Base-by-base conservation (phyloP, 1,140 invertebrate genomes). In the Diabrotica undecimpunctata region DNA sequence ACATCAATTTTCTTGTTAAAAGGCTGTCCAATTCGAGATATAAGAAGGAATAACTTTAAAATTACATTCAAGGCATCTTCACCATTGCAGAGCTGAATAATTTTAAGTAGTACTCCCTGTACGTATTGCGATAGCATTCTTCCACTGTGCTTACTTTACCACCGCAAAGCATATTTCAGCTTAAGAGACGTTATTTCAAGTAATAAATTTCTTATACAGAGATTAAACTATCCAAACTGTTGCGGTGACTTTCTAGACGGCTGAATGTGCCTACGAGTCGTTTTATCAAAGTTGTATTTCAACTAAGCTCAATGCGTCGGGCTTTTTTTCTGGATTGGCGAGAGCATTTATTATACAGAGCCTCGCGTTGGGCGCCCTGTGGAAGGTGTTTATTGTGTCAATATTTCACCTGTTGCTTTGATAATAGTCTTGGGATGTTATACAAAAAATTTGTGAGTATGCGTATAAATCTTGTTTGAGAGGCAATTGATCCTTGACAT, bases 141-240 rank as follows among this genome's bases (percentile, higher is more conserved):
- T 46, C 41, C 8, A 10, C 41, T n/a, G 41, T 46, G n/a, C 41
- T 46, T 46, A n/a, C n/a, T 46, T 46, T 46, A 25, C 50, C 39
- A 60, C 58, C 39, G 50, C 14, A 60, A 60, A 41, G 13, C 38
- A 60, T 60, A 50, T 60, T 60, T 60, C 58, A 60, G 50, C 39
- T n/a, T 38, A 38, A 60, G 38, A 50, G 12, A 60, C 58, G 38
- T 51, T 51, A 60, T 50, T 60, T 60, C 58, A 13, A 60, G 39
- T 38, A 14, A 60, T 60, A 60, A 60, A 60, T 60, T 60, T 41
- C 46, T 8, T 13, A n/a, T 60, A 60, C 58, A 51, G 58, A 60
- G 58, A 60, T 60, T 60, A 60, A 60, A 60, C 58, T 60, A 60
- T 60, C 58, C 58, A 60, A 60, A 60, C 58, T 60, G 58, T 60